Conservation (phyloP, 2,113 vertebrate species). For the Pungitius pungitius region DNA sequence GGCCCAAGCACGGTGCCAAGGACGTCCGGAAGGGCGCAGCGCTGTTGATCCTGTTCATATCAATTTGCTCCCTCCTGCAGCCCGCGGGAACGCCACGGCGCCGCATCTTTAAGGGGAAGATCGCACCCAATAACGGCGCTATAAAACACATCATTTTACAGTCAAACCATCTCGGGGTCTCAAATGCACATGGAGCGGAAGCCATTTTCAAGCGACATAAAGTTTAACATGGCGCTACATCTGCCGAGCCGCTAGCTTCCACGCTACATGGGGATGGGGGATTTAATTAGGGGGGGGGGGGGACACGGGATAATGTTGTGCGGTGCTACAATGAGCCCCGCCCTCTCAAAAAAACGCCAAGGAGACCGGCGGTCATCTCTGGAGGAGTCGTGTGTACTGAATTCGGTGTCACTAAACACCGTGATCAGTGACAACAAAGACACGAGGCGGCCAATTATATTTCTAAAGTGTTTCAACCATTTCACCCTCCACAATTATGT, state of each 20-base stretch:
- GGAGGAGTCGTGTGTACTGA: conserved; percentile 1
- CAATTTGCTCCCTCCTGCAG: conserved; percentile 74
- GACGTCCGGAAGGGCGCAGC: conserved; percentile 77
- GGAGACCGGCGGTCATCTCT: conserved; percentile 32
- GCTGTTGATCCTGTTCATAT: conserved; percentile 76
- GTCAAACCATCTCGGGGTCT: conserved; percentile 90
- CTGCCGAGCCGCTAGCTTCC: conserved; percentile 93
- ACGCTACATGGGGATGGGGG: conserved; percentile 88
- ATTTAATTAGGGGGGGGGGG: conserved; percentile 86
- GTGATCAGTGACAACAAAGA: conserved; percentile 8
- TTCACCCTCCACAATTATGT: conserved; percentile 30
- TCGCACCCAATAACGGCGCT: conserved; percentile 77
- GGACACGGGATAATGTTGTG: conserved; percentile 65
- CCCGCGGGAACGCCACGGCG: conserved; percentile 67
- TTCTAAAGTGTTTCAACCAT: conserved; percentile 30
- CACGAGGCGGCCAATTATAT: conserved; percentile 18
- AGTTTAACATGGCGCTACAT: conserved; percentile 99
- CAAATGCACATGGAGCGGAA: conserved; percentile 92
- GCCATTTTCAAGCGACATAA: conserved; percentile 98
- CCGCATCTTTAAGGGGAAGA: conserved; percentile 83
- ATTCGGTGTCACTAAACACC: conserved; percentile 21
- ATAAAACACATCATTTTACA: conserved; percentile 96
- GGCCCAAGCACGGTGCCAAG: conserved; percentile 77
- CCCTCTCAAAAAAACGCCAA: conserved; percentile 35
- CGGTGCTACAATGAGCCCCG: conserved; percentile 43